These are phyloP conservation scores for Rosalia funebris DNA, from an alignment of 2,888 invertebrate genomes.

Conservation along the genomic window DNA sequence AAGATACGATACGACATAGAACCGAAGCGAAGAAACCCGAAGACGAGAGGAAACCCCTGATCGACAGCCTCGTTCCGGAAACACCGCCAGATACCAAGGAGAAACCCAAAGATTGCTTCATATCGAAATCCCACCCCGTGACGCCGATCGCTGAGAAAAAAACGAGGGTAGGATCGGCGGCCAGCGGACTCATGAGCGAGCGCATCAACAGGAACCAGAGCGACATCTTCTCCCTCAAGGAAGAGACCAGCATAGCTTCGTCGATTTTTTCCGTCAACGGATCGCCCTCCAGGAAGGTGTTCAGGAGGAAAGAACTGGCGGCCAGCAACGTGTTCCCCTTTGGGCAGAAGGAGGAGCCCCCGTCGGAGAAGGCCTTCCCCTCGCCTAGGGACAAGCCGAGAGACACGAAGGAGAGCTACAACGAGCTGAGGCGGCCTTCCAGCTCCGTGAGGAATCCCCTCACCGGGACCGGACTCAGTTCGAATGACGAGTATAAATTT, in stretches of 20 bases:
- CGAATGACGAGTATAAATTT: slow-evolving; percentile 54
- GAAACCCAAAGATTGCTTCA: not conserved
- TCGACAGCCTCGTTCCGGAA: not conserved
- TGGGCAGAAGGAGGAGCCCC: slow-evolving; percentile 25
- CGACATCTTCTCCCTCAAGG: slow-evolving; percentile 51
- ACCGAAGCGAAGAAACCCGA: not conserved
- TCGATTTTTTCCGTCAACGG: slow-evolving; percentile 50
- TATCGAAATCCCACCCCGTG: not conserved
- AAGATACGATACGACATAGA: not conserved
- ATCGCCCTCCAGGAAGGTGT: slow-evolving; percentile 45
- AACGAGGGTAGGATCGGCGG: slow-evolving; percentile 21
- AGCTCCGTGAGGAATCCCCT: slow-evolving; percentile 57
- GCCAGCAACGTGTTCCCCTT: slow-evolving; percentile 25
- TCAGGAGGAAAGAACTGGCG: slow-evolving; percentile 14
- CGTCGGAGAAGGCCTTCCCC: slow-evolving; percentile 1
- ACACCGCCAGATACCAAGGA: too few species aligned
- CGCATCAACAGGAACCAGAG: slow-evolving; percentile 47
- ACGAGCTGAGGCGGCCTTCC: slow-evolving; percentile 46
- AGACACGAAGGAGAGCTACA: slow-evolving; percentile 43
- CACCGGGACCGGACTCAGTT: slow-evolving; percentile 58
- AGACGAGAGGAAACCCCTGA: not conserved
- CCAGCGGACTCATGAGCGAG: slow-evolving; percentile 20
- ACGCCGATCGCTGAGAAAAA: slow-evolving; percentile 14
- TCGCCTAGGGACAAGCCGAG: slow-evolving; percentile 28
- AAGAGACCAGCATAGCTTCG: slow-evolving; percentile 39